These are phyloP conservation scores for Drosophila robusta DNA, from an alignment of 2,888 invertebrate species.

Conservation along the genomic window DNA sequence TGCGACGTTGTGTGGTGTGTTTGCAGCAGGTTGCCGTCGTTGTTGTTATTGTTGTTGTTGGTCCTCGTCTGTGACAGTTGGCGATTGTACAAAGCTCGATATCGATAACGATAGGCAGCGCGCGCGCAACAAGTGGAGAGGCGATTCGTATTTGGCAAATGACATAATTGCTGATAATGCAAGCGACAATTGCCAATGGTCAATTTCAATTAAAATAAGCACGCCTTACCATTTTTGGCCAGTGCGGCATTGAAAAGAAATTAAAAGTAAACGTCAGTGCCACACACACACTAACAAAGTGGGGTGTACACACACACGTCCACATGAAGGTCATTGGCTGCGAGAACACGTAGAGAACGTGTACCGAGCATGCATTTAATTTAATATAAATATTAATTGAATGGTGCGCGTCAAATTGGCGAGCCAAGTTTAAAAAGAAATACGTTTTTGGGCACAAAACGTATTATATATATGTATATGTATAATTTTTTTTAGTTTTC, in stretches of 20 bases:
- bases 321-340: conserved; percentile 59
- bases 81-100: conserved; percentile 32
- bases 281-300: conserved; percentile 53
- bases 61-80: conserved; percentile 34
- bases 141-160: conserved; percentile 54
- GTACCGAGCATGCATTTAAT: conserved; percentile 47
- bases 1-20: conserved; percentile 14
- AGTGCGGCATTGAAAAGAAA: conserved; percentile 82
- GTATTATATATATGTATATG: conserved; percentile 11
- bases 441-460: conserved; percentile 61
- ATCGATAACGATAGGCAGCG: conserved; percentile 36
- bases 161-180: conserved; percentile 75
- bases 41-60: conserved; percentile 4
- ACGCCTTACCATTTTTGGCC: conserved; percentile 70
- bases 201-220: conserved; percentile 62
- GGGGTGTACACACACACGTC: conserved; percentile 36
- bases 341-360: conserved; percentile 55
- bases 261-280: conserved; percentile 80
- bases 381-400: conserved; percentile 70
- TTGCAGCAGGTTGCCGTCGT: conserved; percentile 23
- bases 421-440: conserved; percentile 56
- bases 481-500: conserved; percentile 20
- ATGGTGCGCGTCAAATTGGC: conserved; percentile 56
- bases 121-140: conserved; percentile 43
- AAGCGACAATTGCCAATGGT: conserved; percentile 51